Conservation (phyloP, 2,113 vertebrate genomes). For the Heterotis niloticus region DNA sequence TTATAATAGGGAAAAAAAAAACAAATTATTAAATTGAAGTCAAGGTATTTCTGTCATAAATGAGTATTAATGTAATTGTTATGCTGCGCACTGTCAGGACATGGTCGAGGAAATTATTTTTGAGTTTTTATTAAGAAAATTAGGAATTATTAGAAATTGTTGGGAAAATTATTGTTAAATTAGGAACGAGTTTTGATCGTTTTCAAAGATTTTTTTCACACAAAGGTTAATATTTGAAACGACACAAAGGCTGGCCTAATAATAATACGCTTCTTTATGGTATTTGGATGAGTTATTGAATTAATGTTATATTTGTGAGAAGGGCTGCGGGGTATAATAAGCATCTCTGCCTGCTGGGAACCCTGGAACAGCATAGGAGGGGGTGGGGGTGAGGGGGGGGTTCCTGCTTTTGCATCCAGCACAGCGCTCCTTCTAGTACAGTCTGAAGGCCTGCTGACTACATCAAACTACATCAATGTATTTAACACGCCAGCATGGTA, state of each 20-base stretch:
- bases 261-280: constrained; percentile 16
- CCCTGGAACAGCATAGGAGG: constrained; percentile 12
- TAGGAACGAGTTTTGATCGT: no score
- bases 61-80: no score
- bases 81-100: constrained; percentile 29
- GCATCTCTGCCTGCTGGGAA: constrained; percentile 23
- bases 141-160: no score
- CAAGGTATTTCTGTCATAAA: constrained; percentile 28
- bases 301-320: constrained; percentile 26
- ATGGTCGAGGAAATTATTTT: no score
- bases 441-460: constrained; percentile 24
- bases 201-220: no score
- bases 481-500: constrained; percentile 29
- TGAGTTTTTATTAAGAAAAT: no score
- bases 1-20: no score
- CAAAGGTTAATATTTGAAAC: no score
- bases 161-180: no score
- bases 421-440: constrained; percentile 31
- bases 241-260: background rate
- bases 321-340: constrained; percentile 33
- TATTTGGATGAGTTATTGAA: constrained; percentile 32
- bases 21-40: no score
- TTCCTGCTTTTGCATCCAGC: background rate
- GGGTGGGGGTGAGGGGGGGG: no score
- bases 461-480: constrained; percentile 30